Conservation (phyloP, 2,797 vertebrate genomes). For the Malurus splendens region DNA sequence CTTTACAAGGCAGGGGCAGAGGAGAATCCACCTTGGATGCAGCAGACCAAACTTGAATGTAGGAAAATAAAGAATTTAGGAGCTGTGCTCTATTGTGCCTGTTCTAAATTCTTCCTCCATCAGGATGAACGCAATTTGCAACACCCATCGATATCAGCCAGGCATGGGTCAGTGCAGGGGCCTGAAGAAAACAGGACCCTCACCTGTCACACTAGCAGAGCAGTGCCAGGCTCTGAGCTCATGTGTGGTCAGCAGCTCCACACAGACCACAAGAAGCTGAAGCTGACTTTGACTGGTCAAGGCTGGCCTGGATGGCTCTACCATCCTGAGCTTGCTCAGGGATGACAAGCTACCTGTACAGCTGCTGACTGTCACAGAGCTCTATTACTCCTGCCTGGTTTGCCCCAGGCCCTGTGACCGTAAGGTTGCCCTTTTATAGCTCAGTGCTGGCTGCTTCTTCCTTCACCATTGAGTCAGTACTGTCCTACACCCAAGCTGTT, state of each 20-base stretch:
- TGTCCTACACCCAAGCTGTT: background rate
- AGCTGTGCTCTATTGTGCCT: background rate
- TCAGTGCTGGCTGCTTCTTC: background rate
- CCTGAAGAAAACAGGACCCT: background rate
- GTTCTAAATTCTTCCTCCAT: background rate
- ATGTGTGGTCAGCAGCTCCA: background rate
- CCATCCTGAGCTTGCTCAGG: fast-evolving
- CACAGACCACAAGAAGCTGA: background rate
- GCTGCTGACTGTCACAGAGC: background rate
- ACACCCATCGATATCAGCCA: background rate
- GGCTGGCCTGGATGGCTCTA: background rate
- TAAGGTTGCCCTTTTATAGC: background rate
- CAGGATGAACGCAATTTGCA: background rate
- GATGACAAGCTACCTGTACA: background rate
- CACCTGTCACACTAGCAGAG: background rate
- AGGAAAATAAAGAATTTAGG: background rate
- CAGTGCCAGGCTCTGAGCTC: background rate
- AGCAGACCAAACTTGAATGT: background rate
- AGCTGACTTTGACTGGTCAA: background rate
- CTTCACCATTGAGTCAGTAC: background rate
- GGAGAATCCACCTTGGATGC: background rate
- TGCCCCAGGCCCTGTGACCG: background rate
- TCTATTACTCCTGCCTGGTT: background rate
- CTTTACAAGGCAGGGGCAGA: background rate
- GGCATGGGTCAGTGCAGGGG: background rate